Conservation (phyloP, 2,888 invertebrate species). For the Thecophora atra region DNA sequence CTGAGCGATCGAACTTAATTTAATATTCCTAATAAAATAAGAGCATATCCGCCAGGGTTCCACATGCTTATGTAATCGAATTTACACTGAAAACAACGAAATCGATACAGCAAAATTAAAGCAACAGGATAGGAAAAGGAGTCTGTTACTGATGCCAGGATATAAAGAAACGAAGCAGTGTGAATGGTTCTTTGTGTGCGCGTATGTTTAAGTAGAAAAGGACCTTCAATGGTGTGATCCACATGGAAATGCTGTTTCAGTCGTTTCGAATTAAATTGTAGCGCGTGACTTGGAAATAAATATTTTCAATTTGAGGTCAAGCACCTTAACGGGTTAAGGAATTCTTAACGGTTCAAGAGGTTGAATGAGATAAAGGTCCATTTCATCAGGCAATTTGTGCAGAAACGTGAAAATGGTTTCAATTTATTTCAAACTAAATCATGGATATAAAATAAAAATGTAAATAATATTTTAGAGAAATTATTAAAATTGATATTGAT, state of each 20-base stretch:
- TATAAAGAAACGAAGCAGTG: neutral
- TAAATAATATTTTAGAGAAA: no score
- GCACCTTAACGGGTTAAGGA: no score
- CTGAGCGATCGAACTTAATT: constrained; percentile 12
- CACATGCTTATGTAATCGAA: neutral
- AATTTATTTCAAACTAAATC: no score
- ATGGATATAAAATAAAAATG: no score
- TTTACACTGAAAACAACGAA: neutral
- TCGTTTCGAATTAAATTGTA: neutral
- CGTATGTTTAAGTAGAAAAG: neutral
- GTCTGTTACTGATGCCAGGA: neutral
- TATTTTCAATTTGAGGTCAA: neutral
- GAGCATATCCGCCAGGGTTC: neutral
- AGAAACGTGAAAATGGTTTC: no score
- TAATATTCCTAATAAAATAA: constrained; percentile 14
- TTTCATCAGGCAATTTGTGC: no score
- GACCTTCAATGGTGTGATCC: neutral
- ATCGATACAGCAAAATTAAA: constrained; percentile 25
- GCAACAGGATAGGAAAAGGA: neutral
- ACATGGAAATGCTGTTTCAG: neutral
- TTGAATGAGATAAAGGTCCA: no score
- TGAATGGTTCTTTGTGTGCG: neutral
- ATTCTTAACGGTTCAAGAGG: no score
- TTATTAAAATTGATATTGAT: no score
- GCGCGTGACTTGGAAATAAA: neutral